These are phyloP conservation scores for Aporophyla lueneburgensis DNA, from an alignment of 2,888 invertebrate genomes.

Conservation along the genomic window DNA sequence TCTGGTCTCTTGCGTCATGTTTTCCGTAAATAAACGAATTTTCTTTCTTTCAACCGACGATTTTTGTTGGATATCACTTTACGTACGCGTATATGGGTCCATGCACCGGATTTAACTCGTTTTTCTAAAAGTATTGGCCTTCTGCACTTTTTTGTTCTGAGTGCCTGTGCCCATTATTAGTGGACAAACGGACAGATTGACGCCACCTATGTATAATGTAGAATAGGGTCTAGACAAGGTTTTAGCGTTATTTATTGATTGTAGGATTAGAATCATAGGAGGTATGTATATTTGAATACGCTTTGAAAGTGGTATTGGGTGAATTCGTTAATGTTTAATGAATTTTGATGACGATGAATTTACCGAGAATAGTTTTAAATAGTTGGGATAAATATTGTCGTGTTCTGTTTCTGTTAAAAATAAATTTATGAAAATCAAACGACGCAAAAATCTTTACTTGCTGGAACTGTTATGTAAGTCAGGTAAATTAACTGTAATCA, in stretches of 20 bases:
- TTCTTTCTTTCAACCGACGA: no score
- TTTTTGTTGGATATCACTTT: neutral
- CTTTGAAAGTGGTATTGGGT: neutral
- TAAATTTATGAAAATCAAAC: neutral
- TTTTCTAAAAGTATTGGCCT: neutral
- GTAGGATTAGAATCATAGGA: neutral
- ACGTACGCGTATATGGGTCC: neutral
- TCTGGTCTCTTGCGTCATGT: no score
- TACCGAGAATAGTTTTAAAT: neutral
- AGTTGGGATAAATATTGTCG: neutral
- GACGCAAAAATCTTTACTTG: no score
- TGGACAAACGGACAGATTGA: constrained; percentile 72
- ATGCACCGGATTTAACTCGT: neutral
- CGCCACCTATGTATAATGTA: constrained; percentile 57
- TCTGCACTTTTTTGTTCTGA: neutral
- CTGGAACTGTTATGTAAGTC: no score
- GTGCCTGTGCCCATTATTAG: constrained; percentile 57
- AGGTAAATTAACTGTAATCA: no score
- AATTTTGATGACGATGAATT: neutral
- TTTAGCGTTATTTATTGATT: constrained; percentile 51
- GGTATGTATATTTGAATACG: neutral
- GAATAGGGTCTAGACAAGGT: constrained; percentile 52
- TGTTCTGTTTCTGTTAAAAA: neutral
- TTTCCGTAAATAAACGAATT: no score
- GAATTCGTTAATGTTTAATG: neutral